Conservation (phyloP, 2,888 invertebrate genomes). For the Amiota communis region DNA sequence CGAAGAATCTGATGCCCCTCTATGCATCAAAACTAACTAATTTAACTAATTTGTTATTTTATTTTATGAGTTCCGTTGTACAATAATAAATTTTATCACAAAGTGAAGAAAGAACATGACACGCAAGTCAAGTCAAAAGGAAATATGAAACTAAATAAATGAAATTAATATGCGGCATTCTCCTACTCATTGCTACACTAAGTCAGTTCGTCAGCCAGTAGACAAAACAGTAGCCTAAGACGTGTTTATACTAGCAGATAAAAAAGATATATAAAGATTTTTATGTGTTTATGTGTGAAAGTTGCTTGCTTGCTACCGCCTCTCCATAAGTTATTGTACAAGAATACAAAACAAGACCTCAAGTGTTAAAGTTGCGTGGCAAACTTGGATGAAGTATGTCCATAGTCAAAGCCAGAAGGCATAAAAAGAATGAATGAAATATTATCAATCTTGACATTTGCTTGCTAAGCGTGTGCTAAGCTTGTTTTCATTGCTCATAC, state of each 20-base stretch:
- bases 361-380: too few species aligned
- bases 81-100: background rate
- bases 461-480: constrained; percentile 5
- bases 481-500: background rate
- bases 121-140: background rate
- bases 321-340: too few species aligned
- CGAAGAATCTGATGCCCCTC: background rate
- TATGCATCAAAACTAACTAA: constrained; percentile 10
- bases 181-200: too few species aligned
- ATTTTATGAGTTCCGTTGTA: constrained; percentile 27
- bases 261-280: background rate
- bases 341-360: too few species aligned
- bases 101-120: background rate
- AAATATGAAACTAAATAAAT: background rate
- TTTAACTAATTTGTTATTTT: constrained; percentile 31
- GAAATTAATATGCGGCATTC: constrained; percentile 17
- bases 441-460: constrained; percentile 12
- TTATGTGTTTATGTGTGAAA: background rate
- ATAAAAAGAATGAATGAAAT: background rate
- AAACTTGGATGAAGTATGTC: too few species aligned
- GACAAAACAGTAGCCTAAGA: background rate
- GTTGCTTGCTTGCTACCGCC: too few species aligned
- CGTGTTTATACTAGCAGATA: background rate
- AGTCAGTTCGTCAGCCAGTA: background rate
- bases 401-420: too few species aligned